phyloP scores from a whole-genome alignment of 2,888 invertebrate species.

The Galerucella pusilla region DNA sequence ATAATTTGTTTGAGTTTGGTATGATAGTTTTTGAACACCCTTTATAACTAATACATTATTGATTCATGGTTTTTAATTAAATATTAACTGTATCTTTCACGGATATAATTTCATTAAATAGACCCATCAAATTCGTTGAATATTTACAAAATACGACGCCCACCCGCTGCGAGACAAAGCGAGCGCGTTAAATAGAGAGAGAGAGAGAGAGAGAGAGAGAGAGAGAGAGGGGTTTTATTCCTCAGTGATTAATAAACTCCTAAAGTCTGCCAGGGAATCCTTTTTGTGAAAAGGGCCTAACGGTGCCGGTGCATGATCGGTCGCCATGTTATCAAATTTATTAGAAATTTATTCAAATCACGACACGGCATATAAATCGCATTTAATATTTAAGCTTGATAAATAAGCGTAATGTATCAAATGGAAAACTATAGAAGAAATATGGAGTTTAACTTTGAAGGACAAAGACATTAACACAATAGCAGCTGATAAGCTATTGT shows the following conservation, averaged over 20 bases:
- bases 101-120: not conserved
- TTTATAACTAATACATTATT: not conserved
- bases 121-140: not conserved
- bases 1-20: too few species aligned
- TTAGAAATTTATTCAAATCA: slow-evolving; percentile 40
- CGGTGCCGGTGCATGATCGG: slow-evolving; percentile 34
- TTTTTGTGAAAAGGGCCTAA: slow-evolving; percentile 25
- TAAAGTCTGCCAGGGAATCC: slow-evolving; percentile 14
- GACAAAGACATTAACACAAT: slow-evolving; percentile 54
- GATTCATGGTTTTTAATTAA: not conserved
- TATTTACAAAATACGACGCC: not conserved
- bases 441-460: slow-evolving; percentile 30
- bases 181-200: too few species aligned
- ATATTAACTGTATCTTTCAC: not conserved
- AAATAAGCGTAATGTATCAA: slow-evolving; percentile 35
- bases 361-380: slow-evolving; percentile 30
- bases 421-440: slow-evolving; percentile 39
- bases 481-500: slow-evolving; percentile 63
- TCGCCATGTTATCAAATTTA: slow-evolving; percentile 33
- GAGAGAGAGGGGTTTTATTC: not conserved
- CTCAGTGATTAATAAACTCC: slow-evolving; percentile 5
- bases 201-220: too few species aligned
- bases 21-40: not conserved
- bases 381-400: slow-evolving; percentile 40
- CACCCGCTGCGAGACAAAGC: not conserved